Percentiles rank a stretch among this genome's conserved stretches.
Conservation (phyloP, 2,888 invertebrate species). For the Mellilla xanthometata region DNA sequence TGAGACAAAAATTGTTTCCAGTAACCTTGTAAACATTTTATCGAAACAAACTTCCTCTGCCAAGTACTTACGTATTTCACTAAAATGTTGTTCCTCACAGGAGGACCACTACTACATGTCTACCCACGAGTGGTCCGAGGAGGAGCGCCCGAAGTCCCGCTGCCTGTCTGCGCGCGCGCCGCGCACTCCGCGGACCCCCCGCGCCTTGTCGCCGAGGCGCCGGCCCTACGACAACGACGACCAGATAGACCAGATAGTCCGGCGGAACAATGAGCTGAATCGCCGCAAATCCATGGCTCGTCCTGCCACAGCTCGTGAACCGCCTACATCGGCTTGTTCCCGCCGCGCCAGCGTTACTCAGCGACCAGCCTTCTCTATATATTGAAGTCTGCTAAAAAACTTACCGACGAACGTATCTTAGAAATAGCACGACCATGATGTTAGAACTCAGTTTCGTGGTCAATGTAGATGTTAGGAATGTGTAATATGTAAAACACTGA, state of each 20-base stretch:
- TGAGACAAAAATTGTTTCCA: too few relatives aligned
- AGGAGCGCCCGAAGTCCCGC: conserved; percentile 60
- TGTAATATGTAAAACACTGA: too few relatives aligned
- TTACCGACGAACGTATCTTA: not conserved
- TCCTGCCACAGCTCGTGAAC: conserved; percentile 62
- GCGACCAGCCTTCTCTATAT: conserved; percentile 71
- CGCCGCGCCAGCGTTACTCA: conserved; percentile 64
- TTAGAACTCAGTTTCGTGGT: not conserved
- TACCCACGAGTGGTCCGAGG: conserved; percentile 61
- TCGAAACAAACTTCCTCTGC: not conserved
- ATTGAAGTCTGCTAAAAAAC: conserved; percentile 40
- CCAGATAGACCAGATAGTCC: conserved; percentile 52
- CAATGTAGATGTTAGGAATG: too few relatives aligned
- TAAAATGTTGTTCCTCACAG: conserved; percentile 7
- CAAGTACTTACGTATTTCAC: not conserved
- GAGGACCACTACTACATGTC: conserved; percentile 68
- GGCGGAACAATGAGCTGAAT: conserved; percentile 61
- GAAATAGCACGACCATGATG: not conserved
- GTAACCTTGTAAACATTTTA: too few relatives aligned
- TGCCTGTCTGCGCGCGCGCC: conserved; percentile 63
- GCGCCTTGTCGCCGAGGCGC: conserved; percentile 51
- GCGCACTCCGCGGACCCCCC: conserved; percentile 56
- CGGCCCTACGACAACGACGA: conserved; percentile 41
- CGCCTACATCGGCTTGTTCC: conserved; percentile 55
- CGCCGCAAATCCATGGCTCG: conserved; percentile 54